Evolutionary conservation across 2,797 vertebrate species (phyloP), one percentile per base, ranked within the genome.

Genomic region (Phoeniculus purpureus): DNA sequence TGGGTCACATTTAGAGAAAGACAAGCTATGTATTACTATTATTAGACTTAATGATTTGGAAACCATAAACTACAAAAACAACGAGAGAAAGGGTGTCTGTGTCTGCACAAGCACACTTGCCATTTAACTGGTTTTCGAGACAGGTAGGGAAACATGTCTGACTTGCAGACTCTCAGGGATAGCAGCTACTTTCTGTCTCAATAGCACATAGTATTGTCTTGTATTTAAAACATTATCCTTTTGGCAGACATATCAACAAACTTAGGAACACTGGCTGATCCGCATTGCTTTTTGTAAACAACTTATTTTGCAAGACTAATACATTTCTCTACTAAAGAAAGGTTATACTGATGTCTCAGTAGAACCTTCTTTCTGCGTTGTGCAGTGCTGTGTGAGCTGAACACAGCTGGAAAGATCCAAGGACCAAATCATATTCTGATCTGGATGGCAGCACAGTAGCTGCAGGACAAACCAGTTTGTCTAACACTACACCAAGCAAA

Each of bases 291-390:
- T 48, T 84, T 48, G 61, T 62, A 95, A 94, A 60, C 61, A 72
- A 80, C 56, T 85, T 92, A 90, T 50, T 79, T 19, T 51, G 40
- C 68, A 83, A 90, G 19, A 34, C 27, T n/a, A 92, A 80, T 81
- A 23, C 10, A 61, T 81, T 58, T 68, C 45, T 82, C 66, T 85
- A 71, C 67, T 72, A 94, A 87, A 59, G 62, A 88, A 87, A 94
- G 73, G n/a, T 61, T 77, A 31, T 48, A 48, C 21, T 47, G 50
- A 60, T 43, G 43, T 43, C 43, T 43, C 43, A 43, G 43, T 43
- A 43, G 43, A 43, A 43, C 14, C 18, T 12, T 18, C 32, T 52
- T 58, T 81, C 37, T 58, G 37, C n/a, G 71, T 90, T 77, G 54
- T 40, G 90, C 7, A 58, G 10, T 31, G 23, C 15, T 78, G 20